Evolutionary conservation across 2,888 invertebrate genomes (phyloP), one percentile per base, ranked within the genome.

Genomic region (Mechanitis messenoides): DNA sequence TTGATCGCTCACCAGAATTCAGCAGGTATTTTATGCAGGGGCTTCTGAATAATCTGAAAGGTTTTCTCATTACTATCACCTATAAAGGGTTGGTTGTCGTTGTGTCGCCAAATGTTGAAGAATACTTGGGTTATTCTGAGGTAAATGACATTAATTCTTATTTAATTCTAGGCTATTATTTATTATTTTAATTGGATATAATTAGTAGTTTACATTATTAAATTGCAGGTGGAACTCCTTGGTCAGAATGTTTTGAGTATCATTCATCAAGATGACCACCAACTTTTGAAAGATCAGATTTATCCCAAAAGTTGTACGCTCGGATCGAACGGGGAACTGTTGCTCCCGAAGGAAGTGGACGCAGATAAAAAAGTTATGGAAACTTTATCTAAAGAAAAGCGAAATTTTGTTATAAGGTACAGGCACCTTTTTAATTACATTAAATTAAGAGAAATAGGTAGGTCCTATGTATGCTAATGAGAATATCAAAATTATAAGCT

Each of bases 181-280:
- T 50, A 31, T 50, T n/a, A n/a, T 50, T 31, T 50, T 31, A 11
- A 7, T 7, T 50, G 11, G 2, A 7, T 3, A 50, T 11, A 50
- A 31, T 31, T 31, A 50, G 28, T 50, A 31, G n/a, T 50, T 31
- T 50, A 50, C 28, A 50, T 56, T 59, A 63, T 56, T 55, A 7
- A 58, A 91, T 93, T 69, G 20, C 88, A 97, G 96, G 92, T 94
- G 72, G 98, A 98, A 77, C 91, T 98, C 70, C 92, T 97, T 79
- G 98, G 98, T 11, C 95, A 96, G 79, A 95, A 94, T 65, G 86
- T 98, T 63, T 93, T 93, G 77, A 93, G 92, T 71, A 93, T 96
- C 73, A 92, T 95, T 9, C 94, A 95, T 77, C 93, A 94, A 2
- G 95, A 95, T 45, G 98, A 98, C 81, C 80, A 83, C 91, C 93